Percentiles rank a stretch among this genome's conserved stretches.
These are phyloP conservation scores for Ammodytes dubius DNA, from an alignment of 2,113 vertebrate species.

Conservation along the genomic window DNA sequence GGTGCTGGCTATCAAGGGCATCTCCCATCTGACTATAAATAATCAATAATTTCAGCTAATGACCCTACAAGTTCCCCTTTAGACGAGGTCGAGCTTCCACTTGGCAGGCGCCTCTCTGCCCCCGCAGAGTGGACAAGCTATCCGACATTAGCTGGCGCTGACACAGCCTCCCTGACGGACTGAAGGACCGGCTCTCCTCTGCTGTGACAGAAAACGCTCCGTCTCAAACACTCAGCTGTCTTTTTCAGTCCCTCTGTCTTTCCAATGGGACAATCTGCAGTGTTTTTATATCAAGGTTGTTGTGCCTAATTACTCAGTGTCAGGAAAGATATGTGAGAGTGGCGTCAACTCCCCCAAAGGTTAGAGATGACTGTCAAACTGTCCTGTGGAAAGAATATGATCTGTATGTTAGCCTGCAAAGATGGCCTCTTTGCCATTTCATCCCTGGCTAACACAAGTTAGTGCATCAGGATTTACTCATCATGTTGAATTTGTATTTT, in stretches of 20 bases:
- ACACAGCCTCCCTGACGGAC: conserved; percentile 50
- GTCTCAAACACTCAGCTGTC: conserved; percentile 34
- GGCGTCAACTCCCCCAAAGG: not conserved
- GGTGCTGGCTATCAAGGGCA: conserved; percentile 73
- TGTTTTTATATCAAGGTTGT: conserved; percentile 20
- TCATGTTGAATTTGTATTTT: conserved; percentile 59
- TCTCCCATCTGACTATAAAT: conserved; percentile 72
- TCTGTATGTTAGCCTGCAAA: conserved; percentile 4
- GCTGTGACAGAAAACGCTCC: conserved; percentile 44
- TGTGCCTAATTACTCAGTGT: conserved; percentile 42
- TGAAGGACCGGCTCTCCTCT: conserved; percentile 56
- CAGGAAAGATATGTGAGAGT: conserved; percentile 3
- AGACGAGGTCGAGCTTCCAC: conserved; percentile 65
- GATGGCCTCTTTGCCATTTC: not conserved
- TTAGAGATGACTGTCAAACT: conserved; percentile 36
- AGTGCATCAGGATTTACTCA: conserved; percentile 43
- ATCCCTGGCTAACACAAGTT: conserved; percentile 12
- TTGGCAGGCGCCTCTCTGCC: conserved; percentile 53
- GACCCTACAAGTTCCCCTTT: conserved; percentile 74
- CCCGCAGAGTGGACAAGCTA: conserved; percentile 54
- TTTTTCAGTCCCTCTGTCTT: conserved; percentile 38
- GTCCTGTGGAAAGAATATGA: conserved; percentile 29
- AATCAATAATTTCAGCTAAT: conserved; percentile 78
- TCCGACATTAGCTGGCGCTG: conserved; percentile 54
- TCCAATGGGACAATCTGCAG: conserved; percentile 18